phyloP scores from a whole-genome alignment of 2,797 vertebrate species.

The Cynopterus sphinx region DNA sequence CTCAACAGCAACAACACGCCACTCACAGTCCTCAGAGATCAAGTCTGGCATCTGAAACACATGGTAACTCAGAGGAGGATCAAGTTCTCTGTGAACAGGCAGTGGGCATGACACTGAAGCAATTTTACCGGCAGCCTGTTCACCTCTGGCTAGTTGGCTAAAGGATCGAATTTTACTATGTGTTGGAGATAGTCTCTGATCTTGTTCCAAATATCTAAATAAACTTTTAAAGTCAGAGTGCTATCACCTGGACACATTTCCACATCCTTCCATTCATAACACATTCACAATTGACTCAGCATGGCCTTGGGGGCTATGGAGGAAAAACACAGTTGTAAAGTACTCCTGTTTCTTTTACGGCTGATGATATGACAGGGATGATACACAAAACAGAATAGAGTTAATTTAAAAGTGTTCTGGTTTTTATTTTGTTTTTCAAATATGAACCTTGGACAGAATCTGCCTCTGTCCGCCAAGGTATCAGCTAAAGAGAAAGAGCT shows the following conservation, averaged over 20 bases:
- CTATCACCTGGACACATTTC: background rate
- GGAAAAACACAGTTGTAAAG: background rate
- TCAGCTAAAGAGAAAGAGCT: background rate
- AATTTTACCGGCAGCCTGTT: background rate
- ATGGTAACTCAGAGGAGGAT: too few species aligned
- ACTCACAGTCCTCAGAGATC: background rate
- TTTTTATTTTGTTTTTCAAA: background rate
- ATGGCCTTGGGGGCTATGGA: rapidly evolving
- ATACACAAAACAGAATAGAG: background rate
- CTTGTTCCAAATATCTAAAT: background rate
- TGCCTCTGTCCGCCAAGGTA: background rate
- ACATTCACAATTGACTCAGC: background rate
- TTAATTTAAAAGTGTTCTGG: rapidly evolving
- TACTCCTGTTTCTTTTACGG: background rate
- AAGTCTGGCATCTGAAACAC: rapidly evolving
- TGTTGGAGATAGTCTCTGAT: background rate
- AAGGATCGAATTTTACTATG: background rate
- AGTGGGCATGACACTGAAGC: too few species aligned
- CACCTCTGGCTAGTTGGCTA: background rate
- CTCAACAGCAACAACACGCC: background rate
- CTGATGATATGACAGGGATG: rapidly evolving
- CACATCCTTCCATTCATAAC: background rate
- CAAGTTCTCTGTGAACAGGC: background rate
- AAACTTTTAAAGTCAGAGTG: background rate
- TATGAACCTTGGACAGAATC: background rate